A percentile compares a stretch with the other conserved stretches of the same genome.
Conservation (phyloP, 1,140 invertebrate genomes). For the Drosophila ercepeae region DNA sequence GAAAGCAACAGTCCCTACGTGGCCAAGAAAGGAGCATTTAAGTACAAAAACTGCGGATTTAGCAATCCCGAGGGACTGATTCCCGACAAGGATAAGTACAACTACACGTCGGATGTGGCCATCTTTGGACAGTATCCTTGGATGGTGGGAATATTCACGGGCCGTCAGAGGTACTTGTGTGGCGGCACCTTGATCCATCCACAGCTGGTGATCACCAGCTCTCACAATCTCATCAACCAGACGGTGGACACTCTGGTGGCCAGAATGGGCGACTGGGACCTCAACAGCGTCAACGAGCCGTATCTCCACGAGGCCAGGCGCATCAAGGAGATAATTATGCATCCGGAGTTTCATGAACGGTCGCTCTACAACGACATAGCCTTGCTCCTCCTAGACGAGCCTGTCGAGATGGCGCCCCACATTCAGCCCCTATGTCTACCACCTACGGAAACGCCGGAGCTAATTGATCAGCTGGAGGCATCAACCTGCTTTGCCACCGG, state of each 20-base stretch:
- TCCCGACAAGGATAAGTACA: conserved; percentile 87
- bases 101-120: conserved; percentile 85
- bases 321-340: conserved; percentile 85
- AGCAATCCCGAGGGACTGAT: conserved; percentile 89
- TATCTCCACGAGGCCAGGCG: conserved; percentile 88
- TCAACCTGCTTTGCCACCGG: conserved; percentile 86
- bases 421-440: conserved; percentile 91
- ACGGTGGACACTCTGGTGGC: conserved; percentile 74
- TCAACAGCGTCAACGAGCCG: conserved; percentile 76
- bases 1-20: conserved; percentile 46
- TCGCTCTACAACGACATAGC: conserved; percentile 87
- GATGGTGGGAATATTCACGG: conserved; percentile 90
- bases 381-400: conserved; percentile 87
- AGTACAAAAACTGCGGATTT: conserved; percentile 87
- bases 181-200: conserved; percentile 88
- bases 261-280: conserved; percentile 91
- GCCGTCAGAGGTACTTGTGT: conserved; percentile 86
- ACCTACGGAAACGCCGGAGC: conserved; percentile 43
- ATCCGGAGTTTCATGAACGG: conserved; percentile 85
- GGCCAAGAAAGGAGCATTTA: conserved; percentile 32
- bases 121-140: conserved; percentile 88
- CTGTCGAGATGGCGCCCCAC: conserved; percentile 86
- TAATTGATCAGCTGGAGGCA: conserved; percentile 30
- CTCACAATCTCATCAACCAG: conserved; percentile 85
- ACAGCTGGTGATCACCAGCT: conserved; percentile 87